phyloP scores from a whole-genome alignment of 2,888 invertebrate species.

The Sympetrum striolatum region DNA sequence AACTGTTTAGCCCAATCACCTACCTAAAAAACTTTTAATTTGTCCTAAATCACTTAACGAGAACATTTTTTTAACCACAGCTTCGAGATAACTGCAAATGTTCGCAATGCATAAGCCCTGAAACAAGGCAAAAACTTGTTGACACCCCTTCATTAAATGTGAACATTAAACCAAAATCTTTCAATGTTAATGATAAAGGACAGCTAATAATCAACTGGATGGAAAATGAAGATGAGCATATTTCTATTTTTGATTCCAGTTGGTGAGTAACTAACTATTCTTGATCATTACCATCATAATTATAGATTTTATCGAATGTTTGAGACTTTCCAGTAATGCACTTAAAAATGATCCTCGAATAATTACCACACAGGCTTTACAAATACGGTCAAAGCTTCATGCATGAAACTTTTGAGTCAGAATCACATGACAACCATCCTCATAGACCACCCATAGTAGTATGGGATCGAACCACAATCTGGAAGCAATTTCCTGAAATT shows the following conservation, averaged over 20 bases:
- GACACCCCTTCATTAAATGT: constrained; percentile 53
- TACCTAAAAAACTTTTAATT: not conserved
- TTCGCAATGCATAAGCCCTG: constrained; percentile 51
- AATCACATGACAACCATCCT: constrained; percentile 47
- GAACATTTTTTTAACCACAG: constrained; percentile 48
- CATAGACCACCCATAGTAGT: constrained; percentile 51
- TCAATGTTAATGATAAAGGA: constrained; percentile 52
- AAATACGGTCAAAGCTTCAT: constrained; percentile 55
- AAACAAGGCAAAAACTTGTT: constrained; percentile 53
- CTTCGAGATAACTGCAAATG: constrained; percentile 55
- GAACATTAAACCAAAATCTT: constrained; percentile 52
- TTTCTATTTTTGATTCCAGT: constrained; percentile 52
- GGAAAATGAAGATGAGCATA: constrained; percentile 50
- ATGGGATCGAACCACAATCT: constrained; percentile 55
- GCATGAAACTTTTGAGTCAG: constrained; percentile 53
- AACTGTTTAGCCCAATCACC: too few species aligned
- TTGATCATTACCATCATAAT: too few species aligned
- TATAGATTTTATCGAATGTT: too few species aligned
- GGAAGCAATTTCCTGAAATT: constrained; percentile 54
- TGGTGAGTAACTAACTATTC: constrained; percentile 51
- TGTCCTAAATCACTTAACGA: not conserved
- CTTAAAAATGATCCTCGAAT: not conserved
- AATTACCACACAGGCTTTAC: constrained; percentile 52
- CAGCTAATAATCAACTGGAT: constrained; percentile 54
- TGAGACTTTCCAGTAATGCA: not conserved